Percentiles rank a stretch among this genome's conserved stretches.
Evolutionary conservation across 2,797 vertebrate genomes (phyloP).

Genomic region (Alfaro cultratus): DNA sequence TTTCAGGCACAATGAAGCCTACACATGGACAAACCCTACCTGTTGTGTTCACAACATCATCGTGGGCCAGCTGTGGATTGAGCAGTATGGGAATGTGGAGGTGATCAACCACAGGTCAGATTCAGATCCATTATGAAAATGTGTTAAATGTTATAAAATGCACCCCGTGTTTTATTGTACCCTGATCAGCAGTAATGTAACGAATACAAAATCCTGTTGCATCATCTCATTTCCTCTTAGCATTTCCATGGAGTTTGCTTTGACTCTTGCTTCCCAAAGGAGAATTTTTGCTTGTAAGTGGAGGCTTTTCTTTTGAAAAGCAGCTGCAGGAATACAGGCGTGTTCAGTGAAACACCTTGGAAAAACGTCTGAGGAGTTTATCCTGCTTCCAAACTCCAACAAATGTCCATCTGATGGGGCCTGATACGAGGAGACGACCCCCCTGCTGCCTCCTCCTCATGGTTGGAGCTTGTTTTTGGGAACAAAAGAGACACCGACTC

Average conservation of each 20-base stretch:
- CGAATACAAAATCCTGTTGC: neutral
- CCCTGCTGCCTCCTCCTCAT: too few relatives aligned
- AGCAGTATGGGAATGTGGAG: conserved; percentile 95
- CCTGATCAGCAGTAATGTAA: neutral
- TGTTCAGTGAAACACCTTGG: neutral
- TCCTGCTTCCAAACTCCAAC: neutral
- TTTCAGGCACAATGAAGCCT: conserved; percentile 89
- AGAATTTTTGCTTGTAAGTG: neutral
- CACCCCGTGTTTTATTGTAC: too few relatives aligned
- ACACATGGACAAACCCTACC: conserved; percentile 97
- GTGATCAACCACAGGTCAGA: conserved; percentile 93
- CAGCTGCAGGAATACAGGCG: neutral
- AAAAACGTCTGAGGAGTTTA: neutral
- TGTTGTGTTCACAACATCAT: conserved; percentile 99
- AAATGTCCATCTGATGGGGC: too few relatives aligned
- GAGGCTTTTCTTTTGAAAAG: neutral
- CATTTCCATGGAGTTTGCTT: neutral
- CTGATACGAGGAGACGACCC: neutral
- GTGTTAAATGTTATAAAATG: neutral
- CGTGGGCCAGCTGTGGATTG: conserved; percentile 97
- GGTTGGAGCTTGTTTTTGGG: too few relatives aligned
- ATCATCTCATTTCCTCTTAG: neutral
- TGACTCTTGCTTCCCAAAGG: neutral
- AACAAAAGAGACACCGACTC: neutral
- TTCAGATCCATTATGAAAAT: neutral